Evolutionary conservation across 2,888 invertebrate species (phyloP).

Genomic region (Mythimna impura): DNA sequence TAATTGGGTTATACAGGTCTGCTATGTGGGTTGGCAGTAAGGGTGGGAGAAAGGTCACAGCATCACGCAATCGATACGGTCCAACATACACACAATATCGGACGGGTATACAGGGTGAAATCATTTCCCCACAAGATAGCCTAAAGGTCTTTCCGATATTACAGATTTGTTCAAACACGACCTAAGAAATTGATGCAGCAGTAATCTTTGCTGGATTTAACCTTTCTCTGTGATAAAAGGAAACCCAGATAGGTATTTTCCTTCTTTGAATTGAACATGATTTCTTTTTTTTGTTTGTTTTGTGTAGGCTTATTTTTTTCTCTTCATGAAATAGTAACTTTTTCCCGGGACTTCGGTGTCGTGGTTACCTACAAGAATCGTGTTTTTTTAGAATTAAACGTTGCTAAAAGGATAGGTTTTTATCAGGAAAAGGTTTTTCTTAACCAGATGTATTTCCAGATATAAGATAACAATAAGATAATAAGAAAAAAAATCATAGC

Average conservation of each 20-base stretch:
- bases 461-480: too few species aligned
- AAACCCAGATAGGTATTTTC: slow-evolving; percentile 14
- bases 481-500: too few species aligned
- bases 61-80: slow-evolving; percentile 66
- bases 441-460: too few species aligned
- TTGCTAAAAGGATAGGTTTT: neutral
- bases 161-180: slow-evolving; percentile 50
- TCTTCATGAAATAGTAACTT: neutral
- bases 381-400: neutral
- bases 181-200: slow-evolving; percentile 48
- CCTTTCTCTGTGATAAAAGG: slow-evolving; percentile 35
- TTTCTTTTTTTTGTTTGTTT: slow-evolving; percentile 8
- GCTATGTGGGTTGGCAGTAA: slow-evolving; percentile 48
- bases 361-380: neutral
- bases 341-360: too few species aligned
- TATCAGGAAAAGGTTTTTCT: too few species aligned
- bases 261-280: slow-evolving; percentile 2
- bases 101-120: slow-evolving; percentile 26
- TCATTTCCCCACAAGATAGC: slow-evolving; percentile 50
- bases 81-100: slow-evolving; percentile 35
- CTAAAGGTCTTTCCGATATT: slow-evolving; percentile 33
- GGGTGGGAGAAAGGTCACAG: slow-evolving; percentile 70
- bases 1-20: slow-evolving; percentile 57
- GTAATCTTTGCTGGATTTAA: slow-evolving; percentile 35
- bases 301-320: neutral